Conservation (phyloP, 2,797 vertebrate genomes). For the Micropoecilia bifurca region DNA sequence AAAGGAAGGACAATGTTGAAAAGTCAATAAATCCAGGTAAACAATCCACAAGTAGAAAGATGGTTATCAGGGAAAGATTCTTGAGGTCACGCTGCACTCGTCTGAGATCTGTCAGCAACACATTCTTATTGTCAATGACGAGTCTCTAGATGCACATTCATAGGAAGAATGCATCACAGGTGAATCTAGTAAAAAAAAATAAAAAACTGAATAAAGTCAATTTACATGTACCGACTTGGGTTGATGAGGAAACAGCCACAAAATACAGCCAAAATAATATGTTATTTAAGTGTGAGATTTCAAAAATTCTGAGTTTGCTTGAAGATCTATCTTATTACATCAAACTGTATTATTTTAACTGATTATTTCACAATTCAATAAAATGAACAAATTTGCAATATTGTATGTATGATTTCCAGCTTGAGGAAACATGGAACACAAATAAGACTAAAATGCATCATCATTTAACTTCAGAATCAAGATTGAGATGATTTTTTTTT, state of each 20-base stretch:
- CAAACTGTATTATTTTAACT: not conserved
- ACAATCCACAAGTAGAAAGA: constrained; percentile 20
- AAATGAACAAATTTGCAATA: not conserved
- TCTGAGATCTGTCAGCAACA: constrained; percentile 25
- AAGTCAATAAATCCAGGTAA: constrained; percentile 11
- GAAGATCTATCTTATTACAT: not conserved
- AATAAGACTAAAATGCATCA: not conserved
- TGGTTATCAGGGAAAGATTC: constrained; percentile 32
- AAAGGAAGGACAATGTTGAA: constrained; percentile 4
- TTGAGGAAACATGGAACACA: not conserved
- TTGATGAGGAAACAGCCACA: not conserved
- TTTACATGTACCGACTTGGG: constrained; percentile 2
- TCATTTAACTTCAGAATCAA: not conserved
- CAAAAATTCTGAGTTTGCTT: not conserved
- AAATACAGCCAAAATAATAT: not conserved
- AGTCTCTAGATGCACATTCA: not conserved
- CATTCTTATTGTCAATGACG: constrained; percentile 1
- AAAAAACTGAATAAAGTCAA: not conserved
- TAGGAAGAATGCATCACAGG: not conserved
- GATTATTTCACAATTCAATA: not conserved
- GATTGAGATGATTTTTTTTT: not conserved
- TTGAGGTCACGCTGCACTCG: constrained; percentile 12
- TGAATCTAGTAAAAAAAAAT: not conserved
- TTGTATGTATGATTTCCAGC: not conserved
- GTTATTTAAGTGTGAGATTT: not conserved